Percentiles rank a stretch among this genome's conserved stretches.
Conservation (phyloP, 2,113 vertebrate species). For the Cheilinus undulatus region DNA sequence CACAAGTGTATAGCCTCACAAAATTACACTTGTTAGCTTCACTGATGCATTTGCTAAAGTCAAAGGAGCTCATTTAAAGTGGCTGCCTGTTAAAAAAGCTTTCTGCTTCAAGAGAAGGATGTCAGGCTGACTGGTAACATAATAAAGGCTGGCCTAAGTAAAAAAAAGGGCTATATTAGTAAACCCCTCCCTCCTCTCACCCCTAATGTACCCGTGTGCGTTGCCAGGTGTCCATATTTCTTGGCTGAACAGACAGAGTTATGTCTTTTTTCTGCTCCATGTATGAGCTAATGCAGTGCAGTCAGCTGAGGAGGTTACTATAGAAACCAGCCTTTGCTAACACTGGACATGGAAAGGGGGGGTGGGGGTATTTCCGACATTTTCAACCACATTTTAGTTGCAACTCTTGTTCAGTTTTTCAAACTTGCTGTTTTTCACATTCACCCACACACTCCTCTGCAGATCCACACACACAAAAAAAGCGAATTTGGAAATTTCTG, state of each 20-base stretch:
- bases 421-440: not conserved
- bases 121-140: not conserved
- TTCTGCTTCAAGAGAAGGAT: not conserved
- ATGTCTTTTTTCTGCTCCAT: conserved; percentile 69
- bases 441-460: conserved; percentile 2
- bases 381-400: conserved; percentile 22
- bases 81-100: conserved; percentile 8
- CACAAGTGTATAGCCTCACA: not conserved
- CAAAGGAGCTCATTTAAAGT: conserved; percentile 10
- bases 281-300: conserved; percentile 74
- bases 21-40: conserved; percentile 25
- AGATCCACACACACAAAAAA: not conserved
- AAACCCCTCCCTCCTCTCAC: not conserved
- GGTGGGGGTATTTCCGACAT: conserved; percentile 4
- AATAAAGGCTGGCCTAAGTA: conserved; percentile 5
- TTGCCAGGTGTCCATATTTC: conserved; percentile 68
- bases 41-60: conserved; percentile 19
- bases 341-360: conserved; percentile 16
- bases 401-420: not conserved
- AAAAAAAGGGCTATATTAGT: no score
- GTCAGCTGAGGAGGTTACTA: conserved; percentile 79
- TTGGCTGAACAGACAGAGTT: conserved; percentile 61
- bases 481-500: conserved; percentile 35
- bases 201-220: conserved; percentile 37
- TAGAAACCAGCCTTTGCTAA: conserved; percentile 77